Base-by-base conservation (phyloP, 2,888 invertebrate genomes). In the Hoplodrina ambigua region DNA sequence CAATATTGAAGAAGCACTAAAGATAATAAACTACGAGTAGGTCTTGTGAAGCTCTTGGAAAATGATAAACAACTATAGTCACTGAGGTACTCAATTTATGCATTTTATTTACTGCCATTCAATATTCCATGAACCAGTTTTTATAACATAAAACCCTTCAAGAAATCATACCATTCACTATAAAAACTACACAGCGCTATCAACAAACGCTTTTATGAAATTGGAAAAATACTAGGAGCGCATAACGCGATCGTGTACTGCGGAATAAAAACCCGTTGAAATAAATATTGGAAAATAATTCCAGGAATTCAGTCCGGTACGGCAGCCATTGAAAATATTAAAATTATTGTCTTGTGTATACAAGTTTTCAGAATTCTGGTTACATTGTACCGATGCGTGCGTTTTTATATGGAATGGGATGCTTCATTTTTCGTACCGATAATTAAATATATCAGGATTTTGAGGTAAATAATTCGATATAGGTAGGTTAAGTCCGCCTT, bases 271-370 rank as follows among this genome's bases (percentile, higher is more conserved):
- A 77, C 67, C 56, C 53, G 64, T 37, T 71, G 72, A 70, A 74
- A 81, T 76, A 83, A 83, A 82, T 82, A 82, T 82, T 82, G 82
- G 74, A 79, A 82, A 83, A 82, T 82, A 79, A 79, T 83, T 72
- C 77, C 70, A 53, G 76, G 60, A 77, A 69, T 79, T 46, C 67
- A 58, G 61, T 69, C 55, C 33, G 58, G 33, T 64, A 58, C 69
- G 54, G 76, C 46, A 30, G 64, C 69, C 57, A 83, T 81, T 81
- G 79, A 71, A 83, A 77, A 80, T 83, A 79, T 81, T 83, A 83
- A 81, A 81, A 83, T 74, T 71, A 81, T 72, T 81, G 79, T 79
- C 54, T 70, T 70, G 53, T 73, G 58, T 67, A 57, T 56, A 60
- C 61, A 78, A 78, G 8, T 75, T 79, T 71, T 44, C 61, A 53